These are phyloP conservation scores for Numenius phaeopus DNA, from an alignment of 2,797 vertebrate genomes.

Conservation along the genomic window DNA sequence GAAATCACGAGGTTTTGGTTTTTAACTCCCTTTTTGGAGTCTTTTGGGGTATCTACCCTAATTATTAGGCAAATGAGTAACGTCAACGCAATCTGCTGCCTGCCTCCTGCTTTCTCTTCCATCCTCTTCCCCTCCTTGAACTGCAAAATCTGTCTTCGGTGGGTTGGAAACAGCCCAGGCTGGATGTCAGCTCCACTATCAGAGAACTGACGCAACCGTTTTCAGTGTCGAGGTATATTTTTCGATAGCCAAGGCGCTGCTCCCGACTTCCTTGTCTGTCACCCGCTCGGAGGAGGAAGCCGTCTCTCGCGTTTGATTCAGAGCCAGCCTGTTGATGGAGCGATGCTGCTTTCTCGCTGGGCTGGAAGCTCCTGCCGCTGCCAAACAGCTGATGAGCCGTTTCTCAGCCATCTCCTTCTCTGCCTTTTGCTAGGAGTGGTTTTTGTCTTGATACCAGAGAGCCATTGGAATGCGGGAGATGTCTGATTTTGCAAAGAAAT, in stretches of 20 bases:
- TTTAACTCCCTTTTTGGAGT: fast-evolving
- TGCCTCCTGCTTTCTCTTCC: not conserved
- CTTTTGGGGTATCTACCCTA: not conserved
- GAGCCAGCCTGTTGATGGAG: not conserved
- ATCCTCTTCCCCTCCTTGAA: not conserved
- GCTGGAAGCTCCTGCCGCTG: not conserved
- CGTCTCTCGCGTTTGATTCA: fast-evolving
- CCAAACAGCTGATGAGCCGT: not conserved
- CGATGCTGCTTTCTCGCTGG: not conserved
- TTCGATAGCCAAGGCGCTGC: not conserved
- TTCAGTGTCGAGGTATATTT: not conserved
- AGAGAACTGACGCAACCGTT: fast-evolving
- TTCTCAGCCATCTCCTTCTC: not conserved
- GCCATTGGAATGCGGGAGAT: fast-evolving
- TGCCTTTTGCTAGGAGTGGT: not conserved
- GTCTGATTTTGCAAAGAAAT: not conserved
- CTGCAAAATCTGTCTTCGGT: not conserved
- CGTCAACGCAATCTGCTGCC: fast-evolving
- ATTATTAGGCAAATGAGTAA: not conserved
- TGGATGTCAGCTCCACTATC: not conserved
- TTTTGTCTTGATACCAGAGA: not conserved
- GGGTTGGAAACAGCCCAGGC: not conserved
- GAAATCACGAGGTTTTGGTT: fast-evolving
- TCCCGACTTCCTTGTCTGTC: not conserved
- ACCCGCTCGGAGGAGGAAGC: not conserved